Percentiles rank a stretch among this genome's conserved stretches.
Evolutionary conservation across 2,113 vertebrate species (phyloP).

Genomic region (Mesembrinibis cayennensis): DNA sequence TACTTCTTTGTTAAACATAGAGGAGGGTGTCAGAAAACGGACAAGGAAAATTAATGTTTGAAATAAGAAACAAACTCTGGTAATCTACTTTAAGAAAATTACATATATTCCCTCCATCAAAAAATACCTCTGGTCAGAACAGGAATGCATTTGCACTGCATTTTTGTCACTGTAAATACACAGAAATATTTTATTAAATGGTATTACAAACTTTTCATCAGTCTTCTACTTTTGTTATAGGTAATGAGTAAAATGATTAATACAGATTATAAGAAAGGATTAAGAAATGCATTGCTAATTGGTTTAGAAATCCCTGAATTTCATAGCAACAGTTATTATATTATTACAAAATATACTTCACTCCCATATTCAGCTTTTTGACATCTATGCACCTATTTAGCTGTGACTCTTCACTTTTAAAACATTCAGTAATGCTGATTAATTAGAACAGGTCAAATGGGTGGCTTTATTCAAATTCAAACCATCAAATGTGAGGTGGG

Average conservation of each 20-base stretch:
- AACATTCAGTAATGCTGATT: background rate
- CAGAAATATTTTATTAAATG: background rate
- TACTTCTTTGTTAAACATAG: background rate
- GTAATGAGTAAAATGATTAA: background rate
- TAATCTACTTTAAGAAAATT: background rate
- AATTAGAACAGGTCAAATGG: background rate
- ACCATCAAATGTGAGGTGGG: background rate
- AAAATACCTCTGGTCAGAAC: background rate
- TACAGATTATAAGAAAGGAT: background rate
- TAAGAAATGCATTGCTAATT: background rate
- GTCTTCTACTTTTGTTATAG: background rate
- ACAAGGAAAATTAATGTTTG: background rate
- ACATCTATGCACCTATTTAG: background rate
- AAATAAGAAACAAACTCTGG: background rate
- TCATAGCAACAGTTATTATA: background rate
- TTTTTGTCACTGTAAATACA: background rate
- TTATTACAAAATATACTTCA: background rate
- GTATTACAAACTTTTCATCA: background rate
- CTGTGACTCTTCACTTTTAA: background rate
- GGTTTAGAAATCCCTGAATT: background rate
- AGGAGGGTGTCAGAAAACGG: background rate
- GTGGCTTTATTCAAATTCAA: background rate
- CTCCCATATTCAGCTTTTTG: background rate
- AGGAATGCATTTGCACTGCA: background rate
- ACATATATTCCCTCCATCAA: background rate